Conservation (phyloP, 2,888 invertebrate genomes). For the Trichogramma evanescens region DNA sequence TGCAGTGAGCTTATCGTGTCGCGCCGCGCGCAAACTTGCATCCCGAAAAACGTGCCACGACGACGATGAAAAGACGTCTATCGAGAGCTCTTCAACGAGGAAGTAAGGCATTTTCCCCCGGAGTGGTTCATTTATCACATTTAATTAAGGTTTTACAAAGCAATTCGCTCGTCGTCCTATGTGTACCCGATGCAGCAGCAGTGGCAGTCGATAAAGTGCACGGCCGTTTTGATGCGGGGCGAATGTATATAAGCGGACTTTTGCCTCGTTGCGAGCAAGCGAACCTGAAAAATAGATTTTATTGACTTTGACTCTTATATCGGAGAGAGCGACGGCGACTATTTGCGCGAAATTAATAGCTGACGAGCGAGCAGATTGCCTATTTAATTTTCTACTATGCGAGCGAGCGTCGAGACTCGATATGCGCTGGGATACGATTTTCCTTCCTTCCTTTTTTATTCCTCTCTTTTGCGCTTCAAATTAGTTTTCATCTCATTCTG, state of each 20-base stretch:
- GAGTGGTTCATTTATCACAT: conserved; percentile 3
- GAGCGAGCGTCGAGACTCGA: too few relatives aligned
- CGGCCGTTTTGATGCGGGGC: not conserved
- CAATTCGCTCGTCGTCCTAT: not conserved
- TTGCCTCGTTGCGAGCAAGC: too few relatives aligned
- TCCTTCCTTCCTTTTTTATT: too few relatives aligned
- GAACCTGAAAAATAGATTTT: not conserved
- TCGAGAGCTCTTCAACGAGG: not conserved
- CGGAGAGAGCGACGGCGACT: too few relatives aligned
- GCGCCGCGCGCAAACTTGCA: too few relatives aligned
- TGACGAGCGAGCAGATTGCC: too few relatives aligned
- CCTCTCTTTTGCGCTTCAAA: too few relatives aligned
- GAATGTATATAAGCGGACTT: not conserved
- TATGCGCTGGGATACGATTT: too few relatives aligned
- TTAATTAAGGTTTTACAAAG: conserved; percentile 16
- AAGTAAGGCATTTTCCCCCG: conserved; percentile 4
- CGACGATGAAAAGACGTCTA: not conserved
- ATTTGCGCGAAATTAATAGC: too few relatives aligned
- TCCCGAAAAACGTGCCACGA: not conserved
- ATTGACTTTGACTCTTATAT: not conserved
- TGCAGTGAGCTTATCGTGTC: too few relatives aligned
- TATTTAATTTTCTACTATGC: too few relatives aligned
- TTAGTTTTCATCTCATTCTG: too few relatives aligned
- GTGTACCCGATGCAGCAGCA: not conserved
- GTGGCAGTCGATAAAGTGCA: not conserved